Percentiles rank a stretch among this genome's conserved stretches.
phyloP scores from a whole-genome alignment of 2,113 vertebrate species.

The Corynorhinus townsendii region DNA sequence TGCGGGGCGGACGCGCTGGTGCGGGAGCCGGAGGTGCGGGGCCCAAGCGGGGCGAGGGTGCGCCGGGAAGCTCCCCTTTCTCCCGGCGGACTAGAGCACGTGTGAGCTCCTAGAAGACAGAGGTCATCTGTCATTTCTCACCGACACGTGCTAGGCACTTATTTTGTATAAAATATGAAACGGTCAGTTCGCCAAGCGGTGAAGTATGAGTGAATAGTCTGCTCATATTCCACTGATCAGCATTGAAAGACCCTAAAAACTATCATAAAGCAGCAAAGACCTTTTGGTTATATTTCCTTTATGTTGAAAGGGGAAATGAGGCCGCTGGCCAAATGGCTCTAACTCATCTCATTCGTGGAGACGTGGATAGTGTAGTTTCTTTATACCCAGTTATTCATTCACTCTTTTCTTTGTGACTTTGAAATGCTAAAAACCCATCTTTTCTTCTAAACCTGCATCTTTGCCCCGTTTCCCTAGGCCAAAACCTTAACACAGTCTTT shows the following conservation, averaged over 20 bases:
- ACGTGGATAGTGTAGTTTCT: neutral
- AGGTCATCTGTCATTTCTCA: neutral
- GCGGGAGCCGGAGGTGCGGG: neutral
- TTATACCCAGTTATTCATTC: neutral
- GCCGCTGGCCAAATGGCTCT: neutral
- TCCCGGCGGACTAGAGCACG: neutral
- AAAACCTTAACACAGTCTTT: neutral
- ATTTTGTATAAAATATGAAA: neutral
- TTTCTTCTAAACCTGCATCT: neutral
- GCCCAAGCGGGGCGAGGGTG: too few species aligned
- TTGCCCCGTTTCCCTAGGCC: neutral
- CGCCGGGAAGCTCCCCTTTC: too few species aligned
- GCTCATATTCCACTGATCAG: neutral
- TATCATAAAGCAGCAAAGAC: neutral
- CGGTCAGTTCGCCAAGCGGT: neutral
- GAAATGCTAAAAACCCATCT: neutral
- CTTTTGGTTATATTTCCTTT: neutral
- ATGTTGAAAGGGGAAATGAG: neutral
- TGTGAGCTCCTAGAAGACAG: too few species aligned
- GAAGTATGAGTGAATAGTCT: neutral
- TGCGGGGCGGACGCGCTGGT: fast-evolving
- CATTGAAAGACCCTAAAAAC: neutral
- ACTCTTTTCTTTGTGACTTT: neutral
- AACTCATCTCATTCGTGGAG: neutral
- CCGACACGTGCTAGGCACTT: neutral